Base-by-base conservation (phyloP, 2,113 vertebrate species). In the Tachysurus fulvidraco region DNA sequence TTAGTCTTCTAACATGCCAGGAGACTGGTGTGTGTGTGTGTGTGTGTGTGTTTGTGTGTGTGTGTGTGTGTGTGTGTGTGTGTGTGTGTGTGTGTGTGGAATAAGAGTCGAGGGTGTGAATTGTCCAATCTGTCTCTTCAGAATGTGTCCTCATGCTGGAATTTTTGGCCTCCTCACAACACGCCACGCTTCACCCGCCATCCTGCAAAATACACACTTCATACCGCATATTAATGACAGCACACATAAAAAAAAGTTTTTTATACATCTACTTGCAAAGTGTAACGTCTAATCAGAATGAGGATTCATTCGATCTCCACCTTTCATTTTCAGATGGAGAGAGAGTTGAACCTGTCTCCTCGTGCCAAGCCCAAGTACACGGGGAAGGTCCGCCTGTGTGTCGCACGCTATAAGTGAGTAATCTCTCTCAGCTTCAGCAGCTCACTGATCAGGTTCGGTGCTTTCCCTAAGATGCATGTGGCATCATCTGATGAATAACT, bases 401-500 rank as follows among this genome's bases (percentile, higher is more conserved):
- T 99, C 7, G 98, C 98, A 85, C 97, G 98, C 44, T 99, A 99
- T 46, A 99, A 98, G 98, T 99, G 92, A 91, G 94, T 91, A 21
- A 36, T 36, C 50, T 30, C n/a, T 73, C 8, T 46, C 21, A 77
- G 44, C 86, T 11, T 4, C 44, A 25, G 4, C 44, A 64, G 8
- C 59, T 1, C n/a, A 13, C 44, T 13, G 11, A 46, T 76, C 23
- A 52, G 46, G 5, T 52, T 77, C 25, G 28, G 46, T 76, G 73
- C 46, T 52, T 13, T 4, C 41, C 10, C 28, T 28, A 69, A 36
- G 28, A 16, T 69, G 67, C 6, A 28, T 14, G 65, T 17, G 65
- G 65, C 16, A 30, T 6, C 65, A 36, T 19, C 52, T 59, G 41
- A 80, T 13, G 19, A 59, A 25, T 80, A 2, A 80, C 89, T 28